Base-by-base conservation (phyloP, 2,888 invertebrate genomes). In the Leucophenga maculata region DNA sequence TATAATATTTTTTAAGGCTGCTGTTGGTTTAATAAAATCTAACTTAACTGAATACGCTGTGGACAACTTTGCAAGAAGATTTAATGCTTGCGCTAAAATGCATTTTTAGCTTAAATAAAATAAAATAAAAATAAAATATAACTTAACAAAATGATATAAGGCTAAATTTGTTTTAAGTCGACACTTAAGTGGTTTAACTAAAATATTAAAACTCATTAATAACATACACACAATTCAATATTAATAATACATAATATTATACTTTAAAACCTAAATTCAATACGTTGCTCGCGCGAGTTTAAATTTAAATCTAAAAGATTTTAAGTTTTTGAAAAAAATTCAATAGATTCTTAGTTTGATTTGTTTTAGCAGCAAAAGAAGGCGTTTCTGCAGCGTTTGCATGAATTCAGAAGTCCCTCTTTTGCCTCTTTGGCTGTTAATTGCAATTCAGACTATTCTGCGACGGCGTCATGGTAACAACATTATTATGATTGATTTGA, bases 341-440 rank as follows among this genome's bases (percentile, higher is more conserved):
- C 71, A 78, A 72, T 68, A 86, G 73, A 70, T 72, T 76, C 73
- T 68, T 78, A 69, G 64, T 70, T 75, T 70, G 72, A 73, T 74
- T 75, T 59, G 71, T 66, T 71, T 82, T 86, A 78, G 78, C 85
- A 85, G 86, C 87, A 86, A 86, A 85, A 86, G 86, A 80, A 83
- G 83, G 66, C 73, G 76, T 69, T 66, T 68, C 73, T 62, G 73
- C 74, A 73, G 67, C 26, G 22, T 48, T 67, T 60, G 77, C 72
- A 65, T 75, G 71, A 78, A 83, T 84, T 86, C 84, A 86, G 75
- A 75, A 81, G 76, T 86, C 86, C 83, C 84, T 85, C 84, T 82
- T 86, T 80, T 86, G 86, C 87, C 87, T 87, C 86, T 86, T 86
- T 85, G 86, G 80, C 74, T 87, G 86, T 81, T 86, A 87, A 84